Percentiles rank a stretch among this genome's conserved stretches.
Conservation (phyloP, 2,888 invertebrate genomes). For the Eurois occulta region DNA sequence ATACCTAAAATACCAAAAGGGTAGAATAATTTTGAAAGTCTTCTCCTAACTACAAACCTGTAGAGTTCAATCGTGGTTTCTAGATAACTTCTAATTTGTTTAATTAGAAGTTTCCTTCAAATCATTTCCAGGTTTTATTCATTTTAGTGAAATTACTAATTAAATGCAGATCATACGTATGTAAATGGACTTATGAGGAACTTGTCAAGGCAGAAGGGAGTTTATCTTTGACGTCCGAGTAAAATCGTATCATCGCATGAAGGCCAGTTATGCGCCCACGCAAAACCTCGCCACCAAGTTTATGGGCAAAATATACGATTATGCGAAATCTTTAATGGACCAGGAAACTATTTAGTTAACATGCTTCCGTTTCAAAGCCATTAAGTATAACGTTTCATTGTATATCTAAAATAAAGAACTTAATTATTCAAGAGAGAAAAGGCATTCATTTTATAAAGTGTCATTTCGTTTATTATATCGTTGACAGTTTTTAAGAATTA, state of each 20-base stretch:
- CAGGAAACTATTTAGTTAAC: constrained; percentile 51
- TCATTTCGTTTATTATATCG: constrained; percentile 24
- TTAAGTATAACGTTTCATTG: constrained; percentile 6
- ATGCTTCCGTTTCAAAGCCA: constrained; percentile 54
- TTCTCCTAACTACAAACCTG: background rate
- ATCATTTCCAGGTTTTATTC: background rate
- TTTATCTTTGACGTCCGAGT: constrained; percentile 3
- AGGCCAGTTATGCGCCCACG: constrained; percentile 70
- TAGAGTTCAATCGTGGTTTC: background rate
- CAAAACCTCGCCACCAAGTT: constrained; percentile 69
- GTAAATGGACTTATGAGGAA: background rate
- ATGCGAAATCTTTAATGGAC: constrained; percentile 49
- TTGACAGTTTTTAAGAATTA: constrained; percentile 48
- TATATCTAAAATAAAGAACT: constrained; percentile 1
- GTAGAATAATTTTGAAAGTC: too few relatives aligned
- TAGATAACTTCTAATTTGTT: background rate
- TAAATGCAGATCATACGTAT: background rate
- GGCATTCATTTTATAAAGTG: constrained; percentile 13
- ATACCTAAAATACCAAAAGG: background rate
- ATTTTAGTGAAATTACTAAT: background rate
- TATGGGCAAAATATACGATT: constrained; percentile 61
- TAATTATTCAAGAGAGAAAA: constrained; percentile 7
- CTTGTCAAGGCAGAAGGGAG: constrained; percentile 4
- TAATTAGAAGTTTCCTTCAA: too few relatives aligned
- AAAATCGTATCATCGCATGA: constrained; percentile 11